phyloP scores from a whole-genome alignment of 2,888 invertebrate genomes.

The Phengaris alcon region DNA sequence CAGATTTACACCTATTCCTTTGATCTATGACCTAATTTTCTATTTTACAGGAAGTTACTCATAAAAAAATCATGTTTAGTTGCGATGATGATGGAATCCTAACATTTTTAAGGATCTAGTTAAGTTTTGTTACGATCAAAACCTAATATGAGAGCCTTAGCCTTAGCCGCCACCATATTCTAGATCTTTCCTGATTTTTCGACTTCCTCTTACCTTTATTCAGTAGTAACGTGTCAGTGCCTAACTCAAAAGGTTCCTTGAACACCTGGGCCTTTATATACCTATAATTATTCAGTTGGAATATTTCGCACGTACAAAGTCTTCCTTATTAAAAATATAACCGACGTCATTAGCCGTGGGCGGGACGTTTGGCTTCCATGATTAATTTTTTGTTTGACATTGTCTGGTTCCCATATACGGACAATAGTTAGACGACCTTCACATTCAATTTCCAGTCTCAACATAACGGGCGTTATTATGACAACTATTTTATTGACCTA shows the following conservation, averaged over 20 bases:
- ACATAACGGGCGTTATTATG: neutral
- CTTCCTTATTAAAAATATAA: slow-evolving; percentile 33
- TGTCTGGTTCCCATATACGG: slow-evolving; percentile 28
- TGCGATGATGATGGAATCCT: too few species aligned
- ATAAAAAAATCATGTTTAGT: too few species aligned
- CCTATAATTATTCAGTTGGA: slow-evolving; percentile 1
- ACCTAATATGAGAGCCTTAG: too few species aligned
- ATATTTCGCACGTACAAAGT: slow-evolving; percentile 4
- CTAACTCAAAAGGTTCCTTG: neutral
- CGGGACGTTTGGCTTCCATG: slow-evolving; percentile 27
- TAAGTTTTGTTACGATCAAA: too few species aligned
- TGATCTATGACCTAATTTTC: neutral
- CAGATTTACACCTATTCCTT: neutral
- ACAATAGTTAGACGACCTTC: slow-evolving; percentile 25
- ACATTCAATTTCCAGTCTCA: slow-evolving; percentile 9
- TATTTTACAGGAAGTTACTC: neutral
- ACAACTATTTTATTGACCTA: too few species aligned
- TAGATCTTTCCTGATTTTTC: neutral
- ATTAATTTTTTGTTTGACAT: slow-evolving; percentile 30
- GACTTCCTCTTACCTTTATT: neutral
- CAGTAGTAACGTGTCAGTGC: neutral
- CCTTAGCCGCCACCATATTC: neutral
- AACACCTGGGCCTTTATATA: neutral
- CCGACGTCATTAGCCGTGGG: slow-evolving; percentile 48
- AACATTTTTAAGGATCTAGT: too few species aligned